Base-by-base conservation (phyloP, 1,140 invertebrate species). In the Trialeurodes vaporariorum region DNA sequence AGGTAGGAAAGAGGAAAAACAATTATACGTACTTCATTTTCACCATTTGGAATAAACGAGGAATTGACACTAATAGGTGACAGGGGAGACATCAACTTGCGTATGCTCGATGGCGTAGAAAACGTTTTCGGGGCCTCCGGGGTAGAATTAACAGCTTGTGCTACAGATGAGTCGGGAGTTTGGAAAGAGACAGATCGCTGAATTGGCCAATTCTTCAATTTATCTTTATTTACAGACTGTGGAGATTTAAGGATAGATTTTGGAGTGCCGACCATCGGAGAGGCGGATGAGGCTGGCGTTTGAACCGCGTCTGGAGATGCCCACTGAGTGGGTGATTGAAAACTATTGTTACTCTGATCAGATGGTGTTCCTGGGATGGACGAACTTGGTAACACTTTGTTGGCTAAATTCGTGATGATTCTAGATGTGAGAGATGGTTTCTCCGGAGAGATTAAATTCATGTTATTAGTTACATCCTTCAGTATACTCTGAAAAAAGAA, bases 401-500 rank as follows among this genome's bases (percentile, higher is more conserved):
- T 49, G 5, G 34, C 34, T 9, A 49, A 9, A 17, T 49, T 49
- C 17, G 25, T 1, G 61, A 25, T 58, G 23, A 23, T 59, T 49
- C 12, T 34, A 59, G 63, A 60, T 25, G 63, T 59, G 59, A 40
- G 25, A 27, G 27, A n/a, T 27, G 63, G 23, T 25, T 61, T 40
- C 58, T 27, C 49, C 27, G 59, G 34, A 23, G 58, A 11, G 1
- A 11, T 1, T 21, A 34, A 61, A n/a, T 17, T 49, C 5, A 49
- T 49, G 34, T 49, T 49, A 11, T 25, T 26, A n/a, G 25, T 60
- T 23, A 65, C 24, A 25, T 59, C 40, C 21, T 65, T 69, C 1
- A 59, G 58, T 65, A 69, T 69, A 61, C 59, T 34, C 75, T 79
- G 40, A 79, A 76, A 1, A 78, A 76, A 60, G 72, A 74, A 24